phyloP scores from a whole-genome alignment of 2,888 invertebrate species.

The Elysia crispata region DNA sequence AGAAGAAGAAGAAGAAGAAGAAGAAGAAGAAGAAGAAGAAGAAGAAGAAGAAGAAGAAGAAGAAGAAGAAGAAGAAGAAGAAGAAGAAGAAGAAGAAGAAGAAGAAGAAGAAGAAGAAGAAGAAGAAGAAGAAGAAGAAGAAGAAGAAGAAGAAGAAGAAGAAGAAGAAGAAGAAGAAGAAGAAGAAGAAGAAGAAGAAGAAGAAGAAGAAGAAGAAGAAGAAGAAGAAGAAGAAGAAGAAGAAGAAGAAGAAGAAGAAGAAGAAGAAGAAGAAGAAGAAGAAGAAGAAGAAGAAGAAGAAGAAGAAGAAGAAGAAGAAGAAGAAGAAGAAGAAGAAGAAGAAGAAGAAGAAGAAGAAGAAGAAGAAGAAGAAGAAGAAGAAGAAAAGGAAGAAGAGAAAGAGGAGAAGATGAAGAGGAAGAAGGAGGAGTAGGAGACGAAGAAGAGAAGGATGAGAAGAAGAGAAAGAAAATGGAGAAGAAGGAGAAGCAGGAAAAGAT shows the following conservation, averaged over 20 bases:
- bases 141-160: no score
- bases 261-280: neutral
- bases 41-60: neutral
- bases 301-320: neutral
- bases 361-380: neutral
- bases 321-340: neutral
- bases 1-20: slow-evolving; percentile 12
- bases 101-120: neutral
- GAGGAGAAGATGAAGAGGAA: neutral
- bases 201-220: neutral
- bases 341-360: neutral
- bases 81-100: neutral
- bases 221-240: no score
- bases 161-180: neutral
- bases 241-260: no score
- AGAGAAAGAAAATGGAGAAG: no score
- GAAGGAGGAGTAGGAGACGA: neutral
- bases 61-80: neutral
- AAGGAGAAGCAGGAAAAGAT: neutral
- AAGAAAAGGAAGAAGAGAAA: neutral
- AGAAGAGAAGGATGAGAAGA: neutral
- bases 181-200: neutral
- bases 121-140: no score
- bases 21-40: neutral
- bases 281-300: no score